Conservation (phyloP, 2,888 invertebrate genomes). For the Trissolcus brochymenae region DNA sequence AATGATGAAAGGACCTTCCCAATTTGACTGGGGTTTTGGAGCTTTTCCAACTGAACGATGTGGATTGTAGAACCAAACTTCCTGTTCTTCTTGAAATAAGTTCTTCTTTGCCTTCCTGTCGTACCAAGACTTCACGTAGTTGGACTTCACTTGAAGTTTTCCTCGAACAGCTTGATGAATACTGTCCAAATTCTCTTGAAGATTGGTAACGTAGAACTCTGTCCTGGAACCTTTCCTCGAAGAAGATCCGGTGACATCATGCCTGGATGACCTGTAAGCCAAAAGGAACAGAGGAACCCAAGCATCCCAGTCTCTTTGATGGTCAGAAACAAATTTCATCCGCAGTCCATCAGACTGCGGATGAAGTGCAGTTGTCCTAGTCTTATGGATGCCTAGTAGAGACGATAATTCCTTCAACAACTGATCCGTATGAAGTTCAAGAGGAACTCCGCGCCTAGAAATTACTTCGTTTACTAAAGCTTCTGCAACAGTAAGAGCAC, state of each 20-base stretch:
- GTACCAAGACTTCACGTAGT: neutral
- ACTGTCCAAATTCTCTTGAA: neutral
- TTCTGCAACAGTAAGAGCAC: slow-evolving; percentile 13
- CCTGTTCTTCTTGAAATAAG: neutral
- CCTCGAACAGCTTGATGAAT: neutral
- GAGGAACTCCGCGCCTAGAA: slow-evolving; percentile 47
- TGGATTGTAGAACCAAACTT: slow-evolving; percentile 15
- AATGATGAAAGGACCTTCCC: slow-evolving; percentile 22
- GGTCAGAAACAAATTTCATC: slow-evolving; percentile 24
- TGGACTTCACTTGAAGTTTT: neutral
- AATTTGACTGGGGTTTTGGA: slow-evolving; percentile 12
- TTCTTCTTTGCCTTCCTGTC: slow-evolving; percentile 1
- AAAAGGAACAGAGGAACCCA: slow-evolving; percentile 42
- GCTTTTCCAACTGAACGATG: neutral
- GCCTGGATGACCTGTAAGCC: slow-evolving; percentile 38
- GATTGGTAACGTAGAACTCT: neutral
- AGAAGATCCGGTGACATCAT: slow-evolving; percentile 23
- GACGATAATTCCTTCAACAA: slow-evolving; percentile 61
- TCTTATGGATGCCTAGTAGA: slow-evolving; percentile 56
- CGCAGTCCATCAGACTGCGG: slow-evolving; percentile 26
- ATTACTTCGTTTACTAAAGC: slow-evolving; percentile 15
- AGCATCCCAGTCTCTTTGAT: slow-evolving; percentile 38
- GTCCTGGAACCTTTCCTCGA: neutral
- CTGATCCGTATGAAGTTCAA: slow-evolving; percentile 61
- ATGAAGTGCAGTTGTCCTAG: slow-evolving; percentile 24